Conservation (phyloP, 2,888 invertebrate genomes). For the Meghimatium bilineatum region DNA sequence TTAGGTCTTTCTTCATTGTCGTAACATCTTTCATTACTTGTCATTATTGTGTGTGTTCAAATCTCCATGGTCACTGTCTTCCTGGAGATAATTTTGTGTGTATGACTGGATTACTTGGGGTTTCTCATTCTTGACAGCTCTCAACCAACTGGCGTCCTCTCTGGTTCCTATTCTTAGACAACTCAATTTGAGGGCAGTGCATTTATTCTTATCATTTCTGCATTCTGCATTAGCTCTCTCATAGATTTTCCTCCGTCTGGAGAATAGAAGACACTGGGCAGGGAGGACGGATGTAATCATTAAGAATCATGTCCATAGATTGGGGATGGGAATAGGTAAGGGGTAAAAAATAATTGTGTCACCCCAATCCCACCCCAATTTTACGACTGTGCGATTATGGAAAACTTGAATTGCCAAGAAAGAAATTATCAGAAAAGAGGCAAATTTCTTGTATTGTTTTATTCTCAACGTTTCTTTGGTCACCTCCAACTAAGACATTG, state of each 20-base stretch:
- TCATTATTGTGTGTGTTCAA: not conserved
- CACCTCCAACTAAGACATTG: too few relatives aligned
- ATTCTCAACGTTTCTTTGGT: too few relatives aligned
- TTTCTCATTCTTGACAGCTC: not conserved
- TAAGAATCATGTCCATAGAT: too few relatives aligned
- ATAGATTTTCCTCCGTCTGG: not conserved
- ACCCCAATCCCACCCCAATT: too few relatives aligned
- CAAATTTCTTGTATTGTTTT: too few relatives aligned
- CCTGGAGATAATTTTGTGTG: not conserved
- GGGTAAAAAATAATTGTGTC: too few relatives aligned
- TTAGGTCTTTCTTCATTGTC: not conserved
- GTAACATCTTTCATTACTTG: too few relatives aligned
- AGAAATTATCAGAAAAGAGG: too few relatives aligned
- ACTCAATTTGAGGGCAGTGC: not conserved
- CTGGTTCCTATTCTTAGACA: constrained; percentile 15
- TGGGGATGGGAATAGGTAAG: too few relatives aligned
- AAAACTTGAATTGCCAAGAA: too few relatives aligned
- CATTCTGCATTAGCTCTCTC: constrained; percentile 3
- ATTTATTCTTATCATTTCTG: not conserved
- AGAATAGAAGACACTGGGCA: not conserved
- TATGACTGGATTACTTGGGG: not conserved
- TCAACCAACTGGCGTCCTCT: constrained; percentile 15
- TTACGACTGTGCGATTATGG: too few relatives aligned
- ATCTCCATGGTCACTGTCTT: not conserved
- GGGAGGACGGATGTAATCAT: not conserved